Evolutionary conservation across 2,113 vertebrate species (phyloP).

Genomic region (Cranoglanis bouderius): DNA sequence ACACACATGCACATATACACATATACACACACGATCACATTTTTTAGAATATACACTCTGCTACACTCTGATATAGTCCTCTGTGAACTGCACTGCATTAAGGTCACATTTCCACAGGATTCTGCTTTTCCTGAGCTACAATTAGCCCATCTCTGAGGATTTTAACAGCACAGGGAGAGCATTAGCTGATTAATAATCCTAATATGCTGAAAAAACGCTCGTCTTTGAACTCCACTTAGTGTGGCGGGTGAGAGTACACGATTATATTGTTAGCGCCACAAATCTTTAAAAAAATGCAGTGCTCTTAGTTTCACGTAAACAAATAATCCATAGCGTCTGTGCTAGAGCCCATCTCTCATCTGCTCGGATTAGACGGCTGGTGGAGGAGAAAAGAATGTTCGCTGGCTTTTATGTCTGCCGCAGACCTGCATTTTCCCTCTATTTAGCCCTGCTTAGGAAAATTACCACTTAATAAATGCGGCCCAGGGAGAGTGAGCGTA

Average conservation of each 20-base stretch:
- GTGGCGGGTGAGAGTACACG: conserved; percentile 65
- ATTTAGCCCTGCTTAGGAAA: conserved; percentile 58
- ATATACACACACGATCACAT: neutral
- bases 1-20: neutral
- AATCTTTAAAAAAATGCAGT: conserved; percentile 68
- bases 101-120: conserved; percentile 66
- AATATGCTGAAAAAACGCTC: conserved; percentile 69
- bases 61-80: conserved; percentile 7
- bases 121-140: conserved; percentile 59
- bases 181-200: conserved; percentile 75
- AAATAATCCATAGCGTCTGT: conserved; percentile 74
- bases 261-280: conserved; percentile 61
- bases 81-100: conserved; percentile 43
- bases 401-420: conserved; percentile 73
- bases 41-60: neutral
- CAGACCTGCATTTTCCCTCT: conserved; percentile 45
- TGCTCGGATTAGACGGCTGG: conserved; percentile 70
- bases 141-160: conserved; percentile 63
- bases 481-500: conserved; percentile 49
- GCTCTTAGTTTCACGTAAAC: conserved; percentile 66
- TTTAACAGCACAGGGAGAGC: conserved; percentile 62
- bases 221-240: conserved; percentile 76
- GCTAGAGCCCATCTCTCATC: conserved; percentile 70
- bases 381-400: conserved; percentile 69
- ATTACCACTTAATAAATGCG: conserved; percentile 61